Evolutionary conservation across 2,888 invertebrate species (phyloP).

Genomic region (Epistrophella euchroma): DNA sequence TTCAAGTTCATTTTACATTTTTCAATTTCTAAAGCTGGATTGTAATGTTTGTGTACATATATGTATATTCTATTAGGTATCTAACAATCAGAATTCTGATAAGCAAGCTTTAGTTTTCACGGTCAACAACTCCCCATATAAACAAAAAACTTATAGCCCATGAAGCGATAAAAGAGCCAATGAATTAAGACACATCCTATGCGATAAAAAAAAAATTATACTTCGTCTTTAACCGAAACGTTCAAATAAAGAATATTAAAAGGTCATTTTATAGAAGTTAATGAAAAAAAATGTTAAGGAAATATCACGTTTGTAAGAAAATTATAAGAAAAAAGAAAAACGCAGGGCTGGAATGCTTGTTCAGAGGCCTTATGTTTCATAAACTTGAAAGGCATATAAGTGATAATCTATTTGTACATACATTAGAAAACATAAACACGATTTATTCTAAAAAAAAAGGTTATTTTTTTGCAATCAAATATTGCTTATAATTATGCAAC

Average conservation of each 20-base stretch:
- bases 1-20: conserved; percentile 11
- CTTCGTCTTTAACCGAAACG: background rate
- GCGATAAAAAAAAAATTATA: background rate
- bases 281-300: background rate
- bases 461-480: too few relatives aligned
- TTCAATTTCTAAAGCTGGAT: conserved; percentile 15
- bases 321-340: background rate
- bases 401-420: background rate
- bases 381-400: background rate
- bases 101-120: conserved; percentile 27
- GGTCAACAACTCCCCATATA: conserved; percentile 31
- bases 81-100: conserved; percentile 23
- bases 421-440: background rate
- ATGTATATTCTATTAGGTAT: background rate
- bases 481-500: too few relatives aligned
- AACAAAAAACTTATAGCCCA: conserved; percentile 43
- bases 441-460: background rate
- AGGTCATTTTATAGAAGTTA: conserved; percentile 41
- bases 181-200: conserved; percentile 22
- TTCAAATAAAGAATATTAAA: conserved; percentile 25
- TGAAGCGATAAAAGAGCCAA: conserved; percentile 60
- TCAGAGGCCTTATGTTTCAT: background rate
- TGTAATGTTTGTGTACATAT: conserved; percentile 12
- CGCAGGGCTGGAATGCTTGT: background rate
- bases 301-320: background rate